Conservation (phyloP, 2,888 invertebrate species). For the Polyploca ridens region DNA sequence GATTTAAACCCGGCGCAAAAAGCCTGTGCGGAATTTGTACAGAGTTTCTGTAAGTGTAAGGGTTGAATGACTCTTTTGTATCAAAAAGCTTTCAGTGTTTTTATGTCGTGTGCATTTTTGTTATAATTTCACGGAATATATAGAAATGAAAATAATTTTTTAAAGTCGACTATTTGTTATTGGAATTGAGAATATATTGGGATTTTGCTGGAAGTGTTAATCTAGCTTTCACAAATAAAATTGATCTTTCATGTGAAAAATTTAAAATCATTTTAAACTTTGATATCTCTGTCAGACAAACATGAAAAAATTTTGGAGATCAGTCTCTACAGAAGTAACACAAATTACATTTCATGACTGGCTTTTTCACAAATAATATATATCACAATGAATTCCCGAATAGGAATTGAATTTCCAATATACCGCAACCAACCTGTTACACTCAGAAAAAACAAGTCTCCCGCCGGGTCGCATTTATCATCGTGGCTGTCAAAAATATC, state of each 20-base stretch:
- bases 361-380: background rate
- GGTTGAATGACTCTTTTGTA: slow-evolving; percentile 22
- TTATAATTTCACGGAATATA: background rate
- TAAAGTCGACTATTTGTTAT: too few relatives aligned
- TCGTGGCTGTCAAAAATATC: slow-evolving; percentile 45
- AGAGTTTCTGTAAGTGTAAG: slow-evolving; percentile 38
- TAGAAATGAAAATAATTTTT: background rate
- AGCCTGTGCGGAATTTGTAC: slow-evolving; percentile 45
- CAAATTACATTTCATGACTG: too few relatives aligned
- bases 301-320: too few relatives aligned
- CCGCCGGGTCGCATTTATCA: slow-evolving; percentile 36
- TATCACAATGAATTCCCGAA: slow-evolving; percentile 31
- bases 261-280: too few relatives aligned
- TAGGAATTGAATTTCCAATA: slow-evolving; percentile 32
- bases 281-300: too few relatives aligned
- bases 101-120: slow-evolving; percentile 18
- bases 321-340: too few relatives aligned
- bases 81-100: background rate
- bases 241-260: too few relatives aligned
- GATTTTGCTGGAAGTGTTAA: too few relatives aligned
- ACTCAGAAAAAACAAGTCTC: slow-evolving; percentile 31
- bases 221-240: too few relatives aligned
- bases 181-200: too few relatives aligned
- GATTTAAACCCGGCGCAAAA: slow-evolving; percentile 44
- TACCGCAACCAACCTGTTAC: slow-evolving; percentile 40